Evolutionary conservation across 2,797 vertebrate species (phyloP), one percentile per base, ranked within the genome.

Genomic region (Sternotherus odoratus): DNA sequence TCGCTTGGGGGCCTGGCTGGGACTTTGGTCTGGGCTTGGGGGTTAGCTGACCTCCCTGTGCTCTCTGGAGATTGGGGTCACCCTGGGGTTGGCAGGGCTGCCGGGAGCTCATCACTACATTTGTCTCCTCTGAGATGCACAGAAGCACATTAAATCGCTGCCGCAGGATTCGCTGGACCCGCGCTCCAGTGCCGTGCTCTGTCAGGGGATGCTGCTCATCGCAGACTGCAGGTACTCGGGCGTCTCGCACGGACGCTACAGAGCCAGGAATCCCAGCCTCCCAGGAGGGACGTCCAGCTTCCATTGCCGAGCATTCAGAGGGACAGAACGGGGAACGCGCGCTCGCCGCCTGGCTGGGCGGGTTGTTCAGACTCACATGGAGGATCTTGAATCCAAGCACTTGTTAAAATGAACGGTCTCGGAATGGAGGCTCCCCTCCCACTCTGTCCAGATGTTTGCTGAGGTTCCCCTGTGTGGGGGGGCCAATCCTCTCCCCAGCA

Each of bases 81-180:
- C 12, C 23, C 23, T 53, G 15, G 23, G 26, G 21, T 6, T 33
- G 39, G 78, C 33, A 36, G 16, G 19, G 11, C 12, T 86, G 28
- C 12, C 21, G 36, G 77, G 72, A 39, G 30, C 7, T 56, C 46
- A 15, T 51, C 12, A 46, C 46, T 46, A 63, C 39, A 2, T 23
- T 39, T 66, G 3, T 51, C 36, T 87, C 53, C 9, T 48, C 33
- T 39, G n/a, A 46, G 11, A 89, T 85, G 63, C 77, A 63, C 72
- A 97, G 97, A 92, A 51, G 85, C 91, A 95, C 92, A 96, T 97
- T 72, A 91, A 87, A 90, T 91, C 93, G 21, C 95, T 97, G 69
- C 95, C 97, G 0, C 77, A 89, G 87, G 96, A 97, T 74, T 94
- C 49, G 3, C 94, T 97, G 83, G 95, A 97, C 63, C 92, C 60